Percentiles rank a stretch among this genome's conserved stretches.
Conservation (phyloP, 2,888 invertebrate genomes). For the Rhaphigaster nebulosa region DNA sequence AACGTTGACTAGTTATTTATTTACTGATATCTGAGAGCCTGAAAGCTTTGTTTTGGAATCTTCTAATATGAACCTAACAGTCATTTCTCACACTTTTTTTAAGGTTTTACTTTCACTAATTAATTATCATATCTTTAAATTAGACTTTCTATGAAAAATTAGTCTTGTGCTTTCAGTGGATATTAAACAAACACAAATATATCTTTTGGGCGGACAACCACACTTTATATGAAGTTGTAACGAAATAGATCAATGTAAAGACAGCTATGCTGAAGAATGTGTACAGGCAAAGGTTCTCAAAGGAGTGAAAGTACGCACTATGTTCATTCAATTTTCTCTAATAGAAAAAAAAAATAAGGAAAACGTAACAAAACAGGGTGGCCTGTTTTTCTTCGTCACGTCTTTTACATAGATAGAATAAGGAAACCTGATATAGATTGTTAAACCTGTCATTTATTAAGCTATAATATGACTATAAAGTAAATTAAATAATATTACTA, state of each 20-base stretch:
- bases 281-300: neutral
- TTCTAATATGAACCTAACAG: too few species aligned
- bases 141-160: neutral
- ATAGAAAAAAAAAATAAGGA: neutral
- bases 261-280: neutral
- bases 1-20: too few species aligned
- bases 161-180: neutral
- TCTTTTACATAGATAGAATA: neutral
- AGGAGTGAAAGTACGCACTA: neutral
- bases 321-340: conserved; percentile 18
- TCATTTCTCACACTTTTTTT: too few species aligned
- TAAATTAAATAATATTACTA: neutral
- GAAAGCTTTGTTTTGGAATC: too few species aligned
- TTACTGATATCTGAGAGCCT: too few species aligned
- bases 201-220: neutral
- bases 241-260: neutral
- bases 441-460: too few species aligned
- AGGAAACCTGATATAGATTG: neutral
- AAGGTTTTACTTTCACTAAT: too few species aligned
- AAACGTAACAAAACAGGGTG: neutral
- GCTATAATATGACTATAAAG: neutral
- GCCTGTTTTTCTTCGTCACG: neutral
- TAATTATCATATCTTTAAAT: too few species aligned
- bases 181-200: neutral
- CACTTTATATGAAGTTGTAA: neutral